Evolutionary conservation across 2,888 invertebrate genomes (phyloP), one percentile per base, ranked within the genome.

Genomic region (Drosophila eohydei): DNA sequence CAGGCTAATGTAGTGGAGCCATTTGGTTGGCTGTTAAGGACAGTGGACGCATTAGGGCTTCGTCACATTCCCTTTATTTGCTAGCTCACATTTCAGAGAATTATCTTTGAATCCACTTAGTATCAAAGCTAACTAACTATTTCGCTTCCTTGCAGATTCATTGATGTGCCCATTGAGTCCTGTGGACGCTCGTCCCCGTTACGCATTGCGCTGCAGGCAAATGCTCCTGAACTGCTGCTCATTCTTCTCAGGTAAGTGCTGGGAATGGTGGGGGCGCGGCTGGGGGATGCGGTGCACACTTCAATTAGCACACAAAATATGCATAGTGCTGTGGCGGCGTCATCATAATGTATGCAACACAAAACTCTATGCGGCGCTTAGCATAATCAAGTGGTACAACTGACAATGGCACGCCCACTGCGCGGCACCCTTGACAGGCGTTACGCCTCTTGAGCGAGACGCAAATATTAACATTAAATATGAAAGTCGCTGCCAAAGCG

Each of bases 141-240:
- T 60, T 62, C 34, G 26, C 54, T 9, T 36, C 30, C 52, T 71
- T 83, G 80, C 86, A 92, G 92, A 48, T 96, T 97, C 87, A 95
- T 97, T 73, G 97, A 97, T 90, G 95, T 97, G 3, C 96, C 97
- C 12, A 95, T 97, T 92, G 96, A 96, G 90, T 96, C 96, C 65
- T 97, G 97, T 86, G 96, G 97, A 0, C 94, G 94, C 80, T 94
- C 95, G 6, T 94, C 96, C 0, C 96, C 97, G 0, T 93, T 96
- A 2, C 94, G 96, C 88, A 95, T 97, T 1, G 95, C 96, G 0
- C 93, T 96, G 72, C 96, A 96, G 91, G 94, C 96, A 88, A 95
- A 95, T 50, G 93, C 95, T 11, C 95, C 96, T 4, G 97, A 97
- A 91, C 95, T 96, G 88, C 93, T 97, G 5, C 94, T 95, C 89